Evolutionary conservation across 2,888 invertebrate genomes (phyloP).

Genomic region (Mimumesa dahlbomi): DNA sequence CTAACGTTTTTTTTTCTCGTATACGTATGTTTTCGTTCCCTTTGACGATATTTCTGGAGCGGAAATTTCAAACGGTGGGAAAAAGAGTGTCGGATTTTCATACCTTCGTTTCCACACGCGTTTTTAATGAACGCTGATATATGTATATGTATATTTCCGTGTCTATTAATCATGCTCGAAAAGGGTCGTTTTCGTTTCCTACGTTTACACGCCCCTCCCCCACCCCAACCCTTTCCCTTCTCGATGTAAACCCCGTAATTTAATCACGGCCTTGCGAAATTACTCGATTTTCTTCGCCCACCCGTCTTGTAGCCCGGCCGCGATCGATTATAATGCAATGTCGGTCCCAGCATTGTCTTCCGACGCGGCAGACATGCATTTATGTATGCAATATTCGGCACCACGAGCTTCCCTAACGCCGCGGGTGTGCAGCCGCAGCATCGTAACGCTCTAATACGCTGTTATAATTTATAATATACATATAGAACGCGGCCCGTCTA

Average conservation of each 20-base stretch:
- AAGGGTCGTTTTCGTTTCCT: too few relatives aligned
- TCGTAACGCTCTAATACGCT: constrained; percentile 34
- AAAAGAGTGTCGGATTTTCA: too few relatives aligned
- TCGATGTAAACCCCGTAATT: too few relatives aligned
- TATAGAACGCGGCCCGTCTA: background rate
- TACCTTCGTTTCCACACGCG: too few relatives aligned
- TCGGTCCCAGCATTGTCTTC: constrained; percentile 35
- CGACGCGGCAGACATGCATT: constrained; percentile 56
- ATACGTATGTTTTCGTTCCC: background rate
- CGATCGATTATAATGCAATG: constrained; percentile 29
- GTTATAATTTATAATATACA: constrained; percentile 44
- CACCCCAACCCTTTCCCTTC: too few relatives aligned
- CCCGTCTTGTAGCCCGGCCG: background rate
- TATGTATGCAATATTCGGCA: constrained; percentile 64
- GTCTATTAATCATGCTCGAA: too few relatives aligned
- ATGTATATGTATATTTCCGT: too few relatives aligned
- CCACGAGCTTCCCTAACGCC: constrained; percentile 20
- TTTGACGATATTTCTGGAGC: too few relatives aligned
- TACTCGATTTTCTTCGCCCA: constrained; percentile 11
- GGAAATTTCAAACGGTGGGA: too few relatives aligned
- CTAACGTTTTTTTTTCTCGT: background rate
- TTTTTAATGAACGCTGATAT: too few relatives aligned
- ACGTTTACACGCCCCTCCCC: too few relatives aligned
- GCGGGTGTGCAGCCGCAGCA: constrained; percentile 16
- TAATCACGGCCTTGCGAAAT: constrained; percentile 23